phyloP scores from a whole-genome alignment of 2,888 invertebrate genomes.

The Phoenoteleia sp. region DNA sequence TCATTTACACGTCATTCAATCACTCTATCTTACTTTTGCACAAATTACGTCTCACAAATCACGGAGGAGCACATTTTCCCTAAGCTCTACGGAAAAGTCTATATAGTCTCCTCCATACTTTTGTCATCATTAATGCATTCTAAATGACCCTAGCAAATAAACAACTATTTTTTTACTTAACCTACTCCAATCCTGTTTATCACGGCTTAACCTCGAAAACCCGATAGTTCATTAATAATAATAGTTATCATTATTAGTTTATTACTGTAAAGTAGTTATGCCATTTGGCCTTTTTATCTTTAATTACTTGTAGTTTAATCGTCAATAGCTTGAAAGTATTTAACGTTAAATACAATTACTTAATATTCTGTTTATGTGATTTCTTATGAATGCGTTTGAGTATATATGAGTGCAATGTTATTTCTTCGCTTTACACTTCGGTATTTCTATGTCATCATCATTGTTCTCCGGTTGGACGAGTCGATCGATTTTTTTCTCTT shows the following conservation, averaged over 20 bases:
- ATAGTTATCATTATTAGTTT: constrained; percentile 85
- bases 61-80: constrained; percentile 76
- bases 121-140: constrained; percentile 72
- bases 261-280: constrained; percentile 83
- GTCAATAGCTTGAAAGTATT: constrained; percentile 85
- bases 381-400: constrained; percentile 84
- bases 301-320: constrained; percentile 85
- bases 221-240: constrained; percentile 83
- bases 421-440: constrained; percentile 72
- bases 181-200: constrained; percentile 81
- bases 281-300: constrained; percentile 81
- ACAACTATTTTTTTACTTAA: constrained; percentile 80
- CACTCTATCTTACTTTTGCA: constrained; percentile 74
- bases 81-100: constrained; percentile 78
- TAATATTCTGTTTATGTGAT: constrained; percentile 84
- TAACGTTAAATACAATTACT: constrained; percentile 86
- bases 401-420: constrained; percentile 84
- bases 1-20: constrained; percentile 74
- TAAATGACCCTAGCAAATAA: constrained; percentile 82
- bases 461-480: constrained; percentile 74
- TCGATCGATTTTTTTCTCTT: constrained; percentile 65
- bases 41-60: constrained; percentile 74
- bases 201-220: constrained; percentile 85
- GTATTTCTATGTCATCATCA: constrained; percentile 68
- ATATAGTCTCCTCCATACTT: constrained; percentile 74